Evolutionary conservation across 2,888 invertebrate genomes (phyloP).

Genomic region (Zygaena filipendulae): DNA sequence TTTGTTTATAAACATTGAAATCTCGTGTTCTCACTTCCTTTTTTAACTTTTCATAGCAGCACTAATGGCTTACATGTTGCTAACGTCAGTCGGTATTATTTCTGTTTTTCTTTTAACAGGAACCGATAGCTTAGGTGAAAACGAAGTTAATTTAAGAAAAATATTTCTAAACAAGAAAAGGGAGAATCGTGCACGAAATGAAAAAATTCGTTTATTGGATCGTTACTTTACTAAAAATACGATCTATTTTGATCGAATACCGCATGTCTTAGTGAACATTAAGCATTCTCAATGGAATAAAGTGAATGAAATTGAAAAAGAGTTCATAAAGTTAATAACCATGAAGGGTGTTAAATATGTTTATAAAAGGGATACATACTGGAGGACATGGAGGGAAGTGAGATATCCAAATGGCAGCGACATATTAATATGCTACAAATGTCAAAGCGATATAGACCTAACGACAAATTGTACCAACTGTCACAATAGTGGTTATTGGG

Average conservation of each 20-base stretch:
- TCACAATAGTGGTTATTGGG: slow-evolving; percentile 33
- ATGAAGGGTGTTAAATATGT: slow-evolving; percentile 34
- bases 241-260: slow-evolving; percentile 24
- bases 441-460: slow-evolving; percentile 21
- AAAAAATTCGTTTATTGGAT: slow-evolving; percentile 14
- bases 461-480: slow-evolving; percentile 21
- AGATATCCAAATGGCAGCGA: slow-evolving; percentile 16
- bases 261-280: slow-evolving; percentile 22
- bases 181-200: slow-evolving; percentile 6
- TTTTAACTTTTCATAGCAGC: too few species aligned
- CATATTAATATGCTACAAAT: slow-evolving; percentile 29
- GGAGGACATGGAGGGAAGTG: slow-evolving; percentile 43
- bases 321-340: slow-evolving; percentile 25
- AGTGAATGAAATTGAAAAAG: slow-evolving; percentile 23
- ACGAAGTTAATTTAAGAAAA: slow-evolving; percentile 15
- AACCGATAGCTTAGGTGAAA: too few species aligned
- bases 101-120: too few species aligned
- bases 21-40: too few species aligned
- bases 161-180: slow-evolving; percentile 20
- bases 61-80: too few species aligned
- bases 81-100: too few species aligned
- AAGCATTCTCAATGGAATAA: slow-evolving; percentile 11
- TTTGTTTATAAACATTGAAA: too few species aligned
- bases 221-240: slow-evolving; percentile 18
- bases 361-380: slow-evolving; percentile 34